These are phyloP conservation scores for Pterostichus niger DNA, from an alignment of 2,888 invertebrate genomes.

Conservation along the genomic window DNA sequence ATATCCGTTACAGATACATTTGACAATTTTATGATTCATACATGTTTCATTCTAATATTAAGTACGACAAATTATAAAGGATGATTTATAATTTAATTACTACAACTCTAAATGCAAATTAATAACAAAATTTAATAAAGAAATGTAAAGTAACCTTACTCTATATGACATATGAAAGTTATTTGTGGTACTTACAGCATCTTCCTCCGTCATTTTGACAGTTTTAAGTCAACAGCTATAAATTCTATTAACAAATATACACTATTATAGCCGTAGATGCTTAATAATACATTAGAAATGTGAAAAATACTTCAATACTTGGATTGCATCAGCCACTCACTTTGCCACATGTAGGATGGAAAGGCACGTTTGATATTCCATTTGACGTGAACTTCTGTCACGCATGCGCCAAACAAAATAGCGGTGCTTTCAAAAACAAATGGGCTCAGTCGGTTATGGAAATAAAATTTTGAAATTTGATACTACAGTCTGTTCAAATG, in stretches of 20 bases:
- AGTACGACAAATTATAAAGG: background rate
- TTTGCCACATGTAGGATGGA: conserved; percentile 63
- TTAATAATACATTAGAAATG: conserved; percentile 43
- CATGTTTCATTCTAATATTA: background rate
- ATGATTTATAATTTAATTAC: background rate
- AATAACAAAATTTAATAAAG: conserved; percentile 27
- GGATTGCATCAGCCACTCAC: conserved; percentile 66
- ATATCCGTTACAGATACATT: background rate
- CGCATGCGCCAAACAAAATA: conserved; percentile 12
- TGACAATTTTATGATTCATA: background rate
- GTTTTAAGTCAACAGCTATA: conserved; percentile 13
- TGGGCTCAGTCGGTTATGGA: too few species aligned
- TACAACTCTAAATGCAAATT: background rate
- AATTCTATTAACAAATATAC: conserved; percentile 31
- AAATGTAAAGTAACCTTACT: conserved; percentile 62
- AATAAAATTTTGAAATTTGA: too few species aligned
- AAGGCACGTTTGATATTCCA: conserved; percentile 22
- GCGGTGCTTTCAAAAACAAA: conserved; percentile 13
- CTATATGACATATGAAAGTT: conserved; percentile 40
- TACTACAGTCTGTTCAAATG: too few species aligned
- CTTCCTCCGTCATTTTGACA: conserved; percentile 78
- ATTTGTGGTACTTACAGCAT: conserved; percentile 76
- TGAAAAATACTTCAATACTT: conserved; percentile 18
- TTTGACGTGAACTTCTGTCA: conserved; percentile 17
- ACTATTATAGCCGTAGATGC: conserved; percentile 23